Base-by-base conservation (phyloP, 2,113 vertebrate species). In the Hoplias malabaricus region DNA sequence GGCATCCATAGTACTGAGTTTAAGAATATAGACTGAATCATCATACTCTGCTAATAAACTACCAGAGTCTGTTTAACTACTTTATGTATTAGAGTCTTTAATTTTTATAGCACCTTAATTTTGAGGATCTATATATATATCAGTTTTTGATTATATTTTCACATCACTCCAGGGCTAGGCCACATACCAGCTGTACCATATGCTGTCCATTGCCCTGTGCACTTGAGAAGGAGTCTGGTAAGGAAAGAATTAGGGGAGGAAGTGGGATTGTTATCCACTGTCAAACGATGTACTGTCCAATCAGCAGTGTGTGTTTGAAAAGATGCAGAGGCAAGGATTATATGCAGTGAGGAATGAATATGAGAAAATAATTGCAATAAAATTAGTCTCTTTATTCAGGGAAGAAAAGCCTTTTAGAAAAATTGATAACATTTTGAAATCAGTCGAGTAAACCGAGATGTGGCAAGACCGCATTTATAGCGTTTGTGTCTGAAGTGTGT, bases 361-460 rank as follows among this genome's bases (percentile, higher is more conserved):
- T 31, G 54, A 78, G 56, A 78, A 76, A 50, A 70, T 62, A 50
- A 70, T 62, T 21, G 25, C 40, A 77, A 62, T 48, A 54, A 77
- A 78, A 78, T 78, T 56, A 70, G 68, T 48, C 42, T 31, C 62
- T 78, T 33, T 63, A 68, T 56, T 36, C 42, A 67, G 73, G 62
- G 25, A 62, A 27, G 63, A 27, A 31, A 7, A 57, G 36, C 14
- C 59, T 50, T n/a, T 68, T 76, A 67, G 16, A 76, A 76, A 67
- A n/a, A n/a, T n/a, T n/a, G n/a, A n/a, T n/a, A n/a, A n/a, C n/a
- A n/a, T n/a, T n/a, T n/a, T n/a, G 9, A 46, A 69, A 69, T 65
- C 31, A 62, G n/a, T n/a, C n/a, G n/a, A 75, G 48, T 69, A 70
- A 78, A 62, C 70, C 69, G 59, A 70, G 42, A 71, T 56, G 34